Base-by-base conservation (phyloP, 1,140 invertebrate species). In the Calephelis nemesis region DNA sequence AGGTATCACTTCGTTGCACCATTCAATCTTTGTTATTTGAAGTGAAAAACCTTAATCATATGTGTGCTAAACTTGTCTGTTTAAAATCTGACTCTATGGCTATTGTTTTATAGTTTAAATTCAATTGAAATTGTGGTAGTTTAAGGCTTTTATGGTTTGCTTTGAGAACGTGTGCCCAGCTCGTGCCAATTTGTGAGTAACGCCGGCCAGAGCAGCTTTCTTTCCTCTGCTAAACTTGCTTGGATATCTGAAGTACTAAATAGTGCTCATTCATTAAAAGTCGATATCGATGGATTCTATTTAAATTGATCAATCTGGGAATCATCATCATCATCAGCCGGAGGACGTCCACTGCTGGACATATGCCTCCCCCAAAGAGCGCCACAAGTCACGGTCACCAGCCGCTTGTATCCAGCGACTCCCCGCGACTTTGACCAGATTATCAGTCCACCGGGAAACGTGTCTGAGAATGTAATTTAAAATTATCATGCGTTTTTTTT, bases 161-260 rank as follows among this genome's bases (percentile, higher is more conserved):
- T 12, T 54, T 30, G 47, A 65, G 54, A 82, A 82, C 87, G 87
- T 85, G 88, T 91, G 88, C 83, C 82, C 79, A 83, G 85, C 88
- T 91, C 88, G 88, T 88, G 88, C 85, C 88, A 88, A 91, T 91
- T 91, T 91, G 88, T 91, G 88, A 87, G 87, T 88, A 88, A 85
- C 84, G 83, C 79, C 85, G 87, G 84, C 83, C 85, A 85, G 72
- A 78, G 80, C 83, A 84, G 88, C 88, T 91, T 91, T 89, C 85
- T 91, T 91, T 91, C 87, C 85, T 85, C 75, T 87, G 87, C 84
- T 91, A 85, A 89, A 89, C 87, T 87, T 84, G 86, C 80, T 83
- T 82, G 80, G 82, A 90, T 89, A 88, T 87, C 84, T 85, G 81
- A 76, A 78, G 69, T 83, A 76, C 81, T 80, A 74, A 83, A 84